These are phyloP conservation scores for Ascaphus truei DNA, from an alignment of 2,113 vertebrate species.

Conservation along the genomic window DNA sequence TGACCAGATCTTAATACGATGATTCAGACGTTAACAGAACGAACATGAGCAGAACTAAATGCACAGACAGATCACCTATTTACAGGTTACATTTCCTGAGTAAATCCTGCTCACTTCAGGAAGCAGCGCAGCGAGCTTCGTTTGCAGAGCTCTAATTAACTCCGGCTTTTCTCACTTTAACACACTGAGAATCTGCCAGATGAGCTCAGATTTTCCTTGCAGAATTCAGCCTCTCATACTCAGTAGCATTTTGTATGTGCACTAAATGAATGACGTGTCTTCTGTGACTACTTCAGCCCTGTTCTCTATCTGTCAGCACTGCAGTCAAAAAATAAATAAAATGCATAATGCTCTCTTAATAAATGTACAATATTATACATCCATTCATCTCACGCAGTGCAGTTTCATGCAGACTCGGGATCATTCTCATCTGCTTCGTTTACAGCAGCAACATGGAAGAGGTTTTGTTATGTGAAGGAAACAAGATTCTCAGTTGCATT, in stretches of 20 bases:
- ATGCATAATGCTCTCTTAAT: constrained; percentile 59
- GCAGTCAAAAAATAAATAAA: constrained; percentile 61
- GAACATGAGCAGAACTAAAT: too few species aligned
- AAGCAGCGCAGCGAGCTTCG: constrained; percentile 18
- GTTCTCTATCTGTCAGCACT: constrained; percentile 68
- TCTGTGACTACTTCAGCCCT: constrained; percentile 57
- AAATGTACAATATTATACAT: constrained; percentile 52
- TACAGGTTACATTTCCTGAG: too few species aligned
- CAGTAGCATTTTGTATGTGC: constrained; percentile 8
- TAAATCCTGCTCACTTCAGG: not conserved
- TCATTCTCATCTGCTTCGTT: too few species aligned
- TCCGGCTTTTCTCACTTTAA: not conserved
- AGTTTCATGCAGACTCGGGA: too few species aligned
- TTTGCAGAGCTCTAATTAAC: not conserved
- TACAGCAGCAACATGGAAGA: too few species aligned
- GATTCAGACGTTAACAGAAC: too few species aligned
- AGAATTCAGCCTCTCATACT: constrained; percentile 42
- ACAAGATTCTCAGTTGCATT: too few species aligned
- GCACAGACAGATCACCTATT: too few species aligned
- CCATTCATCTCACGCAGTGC: too few species aligned
- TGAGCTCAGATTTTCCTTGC: constrained; percentile 59
- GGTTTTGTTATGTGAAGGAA: too few species aligned
- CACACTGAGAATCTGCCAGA: constrained; percentile 39
- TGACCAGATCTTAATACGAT: too few species aligned
- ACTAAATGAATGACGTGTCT: constrained; percentile 34